Evolutionary conservation across 1,140 invertebrate species (phyloP).

Genomic region (Telenomus remus): DNA sequence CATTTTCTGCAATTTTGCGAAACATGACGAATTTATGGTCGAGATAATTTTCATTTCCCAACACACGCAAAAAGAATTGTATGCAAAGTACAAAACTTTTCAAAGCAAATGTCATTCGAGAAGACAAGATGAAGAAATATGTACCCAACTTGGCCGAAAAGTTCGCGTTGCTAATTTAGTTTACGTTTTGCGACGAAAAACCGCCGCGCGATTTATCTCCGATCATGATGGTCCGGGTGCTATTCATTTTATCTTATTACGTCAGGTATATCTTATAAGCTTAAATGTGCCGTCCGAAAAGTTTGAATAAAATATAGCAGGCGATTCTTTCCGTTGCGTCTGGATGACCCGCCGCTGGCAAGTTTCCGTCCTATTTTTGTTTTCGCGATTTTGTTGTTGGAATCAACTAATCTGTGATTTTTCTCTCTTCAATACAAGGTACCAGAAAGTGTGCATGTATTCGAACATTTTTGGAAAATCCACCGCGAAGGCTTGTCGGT

Average conservation of each 20-base stretch:
- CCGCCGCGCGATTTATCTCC: conserved; percentile 26
- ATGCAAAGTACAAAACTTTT: no score
- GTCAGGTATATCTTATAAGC: conserved; percentile 49
- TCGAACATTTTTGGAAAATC: conserved; percentile 44
- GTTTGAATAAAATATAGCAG: conserved; percentile 46
- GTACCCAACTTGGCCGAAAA: conserved; percentile 20
- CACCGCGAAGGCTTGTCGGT: conserved; percentile 39
- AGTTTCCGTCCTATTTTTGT: no score
- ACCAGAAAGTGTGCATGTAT: no score
- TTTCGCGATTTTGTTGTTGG: no score
- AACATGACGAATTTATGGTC: no score
- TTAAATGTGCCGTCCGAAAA: conserved; percentile 48
- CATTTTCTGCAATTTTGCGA: no score
- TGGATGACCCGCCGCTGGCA: no score
- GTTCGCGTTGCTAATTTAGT: conserved; percentile 33
- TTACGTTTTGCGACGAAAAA: conserved; percentile 31
- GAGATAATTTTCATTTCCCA: no score
- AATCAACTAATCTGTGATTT: conserved; percentile 21
- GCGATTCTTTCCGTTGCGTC: conserved; percentile 40
- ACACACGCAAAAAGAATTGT: no score
- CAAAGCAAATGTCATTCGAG: no score
- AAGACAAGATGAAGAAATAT: conserved; percentile 16
- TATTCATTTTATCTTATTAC: conserved; percentile 52
- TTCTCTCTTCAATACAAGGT: no score
- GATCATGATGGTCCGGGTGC: conserved; percentile 18